Conservation (phyloP, 2,797 vertebrate species). For the Melanotaenia pygmaea region DNA sequence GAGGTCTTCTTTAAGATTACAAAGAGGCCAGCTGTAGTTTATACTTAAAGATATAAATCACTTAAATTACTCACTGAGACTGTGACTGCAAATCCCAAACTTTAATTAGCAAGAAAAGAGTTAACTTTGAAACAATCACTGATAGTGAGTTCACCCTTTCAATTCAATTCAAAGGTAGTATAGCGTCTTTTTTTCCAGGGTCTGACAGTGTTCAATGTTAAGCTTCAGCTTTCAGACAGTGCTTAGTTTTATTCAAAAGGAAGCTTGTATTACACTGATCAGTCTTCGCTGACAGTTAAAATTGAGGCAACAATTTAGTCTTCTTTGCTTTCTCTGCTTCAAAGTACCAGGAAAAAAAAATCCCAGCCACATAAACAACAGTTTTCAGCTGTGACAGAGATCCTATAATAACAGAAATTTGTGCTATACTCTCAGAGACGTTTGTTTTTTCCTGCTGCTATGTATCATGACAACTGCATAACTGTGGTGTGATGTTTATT, state of each 20-base stretch:
- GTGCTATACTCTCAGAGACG: background rate
- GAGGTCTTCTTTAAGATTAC: conserved; percentile 1
- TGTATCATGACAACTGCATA: background rate
- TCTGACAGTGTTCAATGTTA: conserved; percentile 39
- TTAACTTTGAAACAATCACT: conserved; percentile 58
- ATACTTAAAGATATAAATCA: conserved; percentile 47
- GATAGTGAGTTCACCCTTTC: conserved; percentile 34
- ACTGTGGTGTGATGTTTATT: background rate
- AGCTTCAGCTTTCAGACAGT: conserved; percentile 32
- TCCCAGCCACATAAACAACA: conserved; percentile 13
- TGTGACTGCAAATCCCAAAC: conserved; percentile 63
- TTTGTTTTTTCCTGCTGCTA: conserved; percentile 10
- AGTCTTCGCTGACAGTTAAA: conserved; percentile 17
- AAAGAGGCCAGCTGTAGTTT: conserved; percentile 33
- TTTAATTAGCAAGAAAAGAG: conserved; percentile 68
- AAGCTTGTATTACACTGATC: conserved; percentile 40
- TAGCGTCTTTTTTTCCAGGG: conserved; percentile 34
- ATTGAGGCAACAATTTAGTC: conserved; percentile 52
- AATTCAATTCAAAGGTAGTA: conserved; percentile 51
- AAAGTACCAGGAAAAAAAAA: conserved; percentile 31
- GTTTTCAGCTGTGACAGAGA: conserved; percentile 31
- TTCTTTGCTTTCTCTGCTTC: conserved; percentile 50
- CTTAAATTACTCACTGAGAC: conserved; percentile 67
- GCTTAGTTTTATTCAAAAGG: conserved; percentile 46
- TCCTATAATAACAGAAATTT: conserved; percentile 10